phyloP scores from a whole-genome alignment of 2,888 invertebrate genomes.

The Eudasyphora cyanicolor region DNA sequence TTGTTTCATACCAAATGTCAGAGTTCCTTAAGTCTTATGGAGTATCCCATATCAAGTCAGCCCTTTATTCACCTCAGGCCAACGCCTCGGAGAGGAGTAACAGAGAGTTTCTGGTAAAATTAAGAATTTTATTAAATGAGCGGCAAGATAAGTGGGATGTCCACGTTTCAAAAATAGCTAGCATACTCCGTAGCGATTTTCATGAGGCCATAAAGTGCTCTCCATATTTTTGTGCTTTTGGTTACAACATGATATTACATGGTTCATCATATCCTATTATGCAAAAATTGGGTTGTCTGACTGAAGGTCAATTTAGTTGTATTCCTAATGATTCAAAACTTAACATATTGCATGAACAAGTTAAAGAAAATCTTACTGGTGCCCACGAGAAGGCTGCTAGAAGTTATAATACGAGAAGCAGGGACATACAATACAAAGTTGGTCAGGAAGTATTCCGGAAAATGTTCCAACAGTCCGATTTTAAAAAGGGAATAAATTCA shows the following conservation, averaged over 20 bases:
- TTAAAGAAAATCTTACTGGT: neutral
- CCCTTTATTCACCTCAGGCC: conserved; percentile 45
- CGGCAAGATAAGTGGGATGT: conserved; percentile 33
- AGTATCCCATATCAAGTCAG: conserved; percentile 30
- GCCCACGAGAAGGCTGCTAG: conserved; percentile 8
- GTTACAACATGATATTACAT: neutral
- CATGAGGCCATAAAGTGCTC: conserved; percentile 14
- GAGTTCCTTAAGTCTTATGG: conserved; percentile 37
- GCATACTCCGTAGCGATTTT: conserved; percentile 20
- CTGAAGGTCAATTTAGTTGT: neutral
- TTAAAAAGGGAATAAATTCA: conserved; percentile 24
- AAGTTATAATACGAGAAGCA: neutral
- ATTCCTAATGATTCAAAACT: neutral
- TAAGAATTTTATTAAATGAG: neutral
- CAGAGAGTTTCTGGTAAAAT: conserved; percentile 10
- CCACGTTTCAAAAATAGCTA: conserved; percentile 15
- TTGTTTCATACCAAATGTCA: conserved; percentile 18
- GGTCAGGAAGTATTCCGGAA: neutral
- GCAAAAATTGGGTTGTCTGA: neutral
- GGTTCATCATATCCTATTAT: conserved; percentile 7
- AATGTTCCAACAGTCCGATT: conserved; percentile 22
- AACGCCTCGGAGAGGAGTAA: conserved; percentile 51
- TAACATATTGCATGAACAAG: neutral
- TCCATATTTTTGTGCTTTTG: conserved; percentile 11
- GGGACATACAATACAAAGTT: neutral